Conservation (phyloP, 2,888 invertebrate genomes). For the Caenorhabditis becei region DNA sequence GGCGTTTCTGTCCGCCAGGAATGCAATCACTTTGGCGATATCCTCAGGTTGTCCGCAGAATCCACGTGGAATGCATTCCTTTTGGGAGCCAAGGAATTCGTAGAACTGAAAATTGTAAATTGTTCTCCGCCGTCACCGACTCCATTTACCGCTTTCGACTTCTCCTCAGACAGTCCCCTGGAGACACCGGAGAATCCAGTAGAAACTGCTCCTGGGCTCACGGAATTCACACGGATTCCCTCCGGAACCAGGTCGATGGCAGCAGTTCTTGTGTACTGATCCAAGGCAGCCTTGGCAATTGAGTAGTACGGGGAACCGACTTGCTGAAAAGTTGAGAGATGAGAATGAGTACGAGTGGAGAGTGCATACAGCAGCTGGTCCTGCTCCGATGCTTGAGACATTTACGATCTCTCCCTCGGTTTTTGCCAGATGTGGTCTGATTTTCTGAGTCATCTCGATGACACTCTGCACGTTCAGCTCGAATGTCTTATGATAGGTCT, state of each 20-base stretch:
- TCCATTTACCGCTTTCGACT: slow-evolving; percentile 28
- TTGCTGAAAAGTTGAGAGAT: slow-evolving; percentile 23
- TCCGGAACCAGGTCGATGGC: slow-evolving; percentile 37
- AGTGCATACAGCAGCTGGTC: slow-evolving; percentile 36
- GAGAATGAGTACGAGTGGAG: neutral
- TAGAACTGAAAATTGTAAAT: slow-evolving; percentile 15
- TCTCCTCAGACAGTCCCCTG: slow-evolving; percentile 17
- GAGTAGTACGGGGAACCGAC: slow-evolving; percentile 43
- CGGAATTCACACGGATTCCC: slow-evolving; percentile 41
- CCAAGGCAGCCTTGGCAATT: slow-evolving; percentile 40
- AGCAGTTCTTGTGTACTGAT: slow-evolving; percentile 43
- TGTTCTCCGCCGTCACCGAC: neutral
- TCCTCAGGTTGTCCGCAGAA: slow-evolving; percentile 54
- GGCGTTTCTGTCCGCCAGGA: slow-evolving; percentile 54
- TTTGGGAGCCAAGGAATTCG: slow-evolving; percentile 31
- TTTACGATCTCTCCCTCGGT: slow-evolving; percentile 54
- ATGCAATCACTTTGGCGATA: slow-evolving; percentile 57
- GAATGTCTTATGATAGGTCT: slow-evolving; percentile 35
- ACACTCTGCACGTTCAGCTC: slow-evolving; percentile 53
- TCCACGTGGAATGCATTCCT: slow-evolving; percentile 49
- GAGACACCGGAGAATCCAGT: slow-evolving; percentile 34
- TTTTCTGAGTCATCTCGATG: slow-evolving; percentile 52
- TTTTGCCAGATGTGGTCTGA: slow-evolving; percentile 29
- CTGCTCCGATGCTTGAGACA: slow-evolving; percentile 52
- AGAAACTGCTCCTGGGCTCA: slow-evolving; percentile 42